Percentiles rank a stretch among this genome's conserved stretches.
phyloP scores from a whole-genome alignment of 1,140 invertebrate species.

The Neuroterus valhalla region DNA sequence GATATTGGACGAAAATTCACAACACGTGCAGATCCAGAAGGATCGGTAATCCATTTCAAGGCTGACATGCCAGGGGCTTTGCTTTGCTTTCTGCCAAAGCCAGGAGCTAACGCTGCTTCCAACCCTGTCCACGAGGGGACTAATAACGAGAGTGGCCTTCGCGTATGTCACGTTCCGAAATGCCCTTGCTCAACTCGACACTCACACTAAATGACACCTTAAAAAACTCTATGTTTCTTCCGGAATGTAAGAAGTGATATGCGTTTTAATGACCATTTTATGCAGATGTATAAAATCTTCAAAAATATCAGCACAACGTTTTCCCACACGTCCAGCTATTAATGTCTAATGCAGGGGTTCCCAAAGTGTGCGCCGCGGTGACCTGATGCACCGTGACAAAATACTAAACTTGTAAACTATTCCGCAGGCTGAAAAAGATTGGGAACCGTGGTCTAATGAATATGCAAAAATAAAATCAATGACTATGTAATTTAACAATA shows the following conservation, averaged over 20 bases:
- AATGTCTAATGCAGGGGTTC: too few relatives aligned
- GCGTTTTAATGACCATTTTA: too few relatives aligned
- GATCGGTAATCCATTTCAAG: conserved; percentile 28
- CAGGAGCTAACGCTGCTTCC: conserved; percentile 15
- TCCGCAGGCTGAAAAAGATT: too few relatives aligned
- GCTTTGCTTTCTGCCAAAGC: conserved; percentile 28
- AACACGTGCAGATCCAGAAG: conserved; percentile 17
- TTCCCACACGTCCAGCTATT: too few relatives aligned
- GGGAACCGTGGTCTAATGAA: too few relatives aligned
- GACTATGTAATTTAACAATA: too few relatives aligned
- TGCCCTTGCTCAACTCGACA: not conserved
- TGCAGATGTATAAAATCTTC: too few relatives aligned
- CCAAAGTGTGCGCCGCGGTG: too few relatives aligned
- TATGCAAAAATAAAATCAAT: too few relatives aligned
- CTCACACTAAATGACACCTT: not conserved
- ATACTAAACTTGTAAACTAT: too few relatives aligned
- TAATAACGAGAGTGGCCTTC: conserved; percentile 25
- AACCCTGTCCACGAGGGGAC: conserved; percentile 11
- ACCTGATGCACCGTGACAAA: too few relatives aligned
- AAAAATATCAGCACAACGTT: too few relatives aligned
- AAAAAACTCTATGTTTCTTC: not conserved
- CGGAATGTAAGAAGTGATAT: not conserved
- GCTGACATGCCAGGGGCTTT: conserved; percentile 26
- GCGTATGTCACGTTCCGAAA: conserved; percentile 5
- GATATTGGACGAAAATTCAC: conserved; percentile 23